These are phyloP conservation scores for Rhegmatorhina hoffmannsi DNA, from an alignment of 2,113 vertebrate species.

Conservation along the genomic window DNA sequence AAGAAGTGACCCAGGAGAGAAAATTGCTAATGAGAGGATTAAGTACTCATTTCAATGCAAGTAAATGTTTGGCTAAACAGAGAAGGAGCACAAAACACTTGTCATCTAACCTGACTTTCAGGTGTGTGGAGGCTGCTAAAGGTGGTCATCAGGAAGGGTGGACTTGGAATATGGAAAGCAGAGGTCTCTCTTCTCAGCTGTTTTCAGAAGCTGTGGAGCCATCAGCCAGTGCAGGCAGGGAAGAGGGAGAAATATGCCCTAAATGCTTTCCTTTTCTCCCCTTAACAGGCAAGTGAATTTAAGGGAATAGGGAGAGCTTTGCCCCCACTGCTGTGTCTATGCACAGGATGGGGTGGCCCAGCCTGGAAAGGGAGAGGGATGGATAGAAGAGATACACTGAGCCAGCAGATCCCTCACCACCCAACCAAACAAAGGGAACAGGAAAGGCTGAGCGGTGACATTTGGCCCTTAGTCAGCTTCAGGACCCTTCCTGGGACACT, in stretches of 20 bases:
- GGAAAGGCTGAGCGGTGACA: background rate
- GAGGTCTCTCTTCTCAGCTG: background rate
- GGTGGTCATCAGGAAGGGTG: background rate
- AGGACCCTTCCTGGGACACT: background rate
- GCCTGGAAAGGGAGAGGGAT: too few species aligned
- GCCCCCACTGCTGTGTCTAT: background rate
- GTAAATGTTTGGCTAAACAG: background rate
- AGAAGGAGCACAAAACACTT: background rate
- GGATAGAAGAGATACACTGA: background rate
- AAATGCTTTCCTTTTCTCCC: background rate
- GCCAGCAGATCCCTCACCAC: background rate
- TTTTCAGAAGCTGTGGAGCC: background rate
- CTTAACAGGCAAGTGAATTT: background rate
- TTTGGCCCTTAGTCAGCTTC: background rate
- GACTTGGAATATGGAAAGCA: background rate
- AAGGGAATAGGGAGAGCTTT: background rate
- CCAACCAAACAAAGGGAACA: rapidly evolving
- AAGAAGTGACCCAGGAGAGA: background rate
- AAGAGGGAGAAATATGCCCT: background rate
- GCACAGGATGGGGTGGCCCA: background rate
- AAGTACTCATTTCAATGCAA: background rate
- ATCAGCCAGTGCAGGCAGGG: background rate
- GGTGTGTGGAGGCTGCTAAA: background rate
- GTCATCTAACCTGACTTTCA: background rate
- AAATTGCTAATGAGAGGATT: background rate